A percentile compares a stretch with the other conserved stretches of the same genome.
Evolutionary conservation across 2,888 invertebrate genomes (phyloP).

Genomic region (Philonicus albiceps): DNA sequence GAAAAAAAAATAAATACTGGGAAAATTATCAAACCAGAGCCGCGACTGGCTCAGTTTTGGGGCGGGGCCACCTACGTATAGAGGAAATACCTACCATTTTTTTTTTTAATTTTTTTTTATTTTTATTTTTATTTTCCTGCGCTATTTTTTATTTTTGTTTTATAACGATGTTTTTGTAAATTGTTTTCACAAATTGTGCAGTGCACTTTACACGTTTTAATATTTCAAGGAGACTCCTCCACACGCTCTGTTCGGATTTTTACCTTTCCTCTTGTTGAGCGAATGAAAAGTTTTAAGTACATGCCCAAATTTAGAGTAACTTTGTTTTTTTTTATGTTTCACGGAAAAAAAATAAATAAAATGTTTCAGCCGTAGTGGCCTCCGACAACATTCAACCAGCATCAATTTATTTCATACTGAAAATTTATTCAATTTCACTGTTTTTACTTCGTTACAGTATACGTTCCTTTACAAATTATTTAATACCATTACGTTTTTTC

Average conservation of each 20-base stretch:
- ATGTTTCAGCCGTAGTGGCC: neutral
- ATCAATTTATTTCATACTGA: neutral
- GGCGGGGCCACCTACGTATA: neutral
- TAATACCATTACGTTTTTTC: no score
- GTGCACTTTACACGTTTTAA: constrained; percentile 8
- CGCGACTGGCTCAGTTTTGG: neutral
- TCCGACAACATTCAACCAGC: neutral
- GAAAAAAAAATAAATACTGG: neutral
- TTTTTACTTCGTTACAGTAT: neutral
- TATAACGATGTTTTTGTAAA: neutral
- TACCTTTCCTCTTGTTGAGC: neutral
- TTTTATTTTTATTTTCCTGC: no score
- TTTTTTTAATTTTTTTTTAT: no score
- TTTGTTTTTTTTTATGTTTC: neutral
- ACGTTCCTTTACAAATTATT: no score
- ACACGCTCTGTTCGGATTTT: neutral
- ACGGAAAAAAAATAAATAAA: neutral
- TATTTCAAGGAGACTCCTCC: neutral
- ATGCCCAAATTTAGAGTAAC: neutral
- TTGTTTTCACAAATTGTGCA: constrained; percentile 7
- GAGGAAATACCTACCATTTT: neutral
- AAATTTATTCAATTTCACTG: neutral
- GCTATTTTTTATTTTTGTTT: neutral
- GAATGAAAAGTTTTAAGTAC: neutral
- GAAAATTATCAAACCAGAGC: neutral